Percentiles rank a stretch among this genome's conserved stretches.
phyloP scores from a whole-genome alignment of 2,113 vertebrate genomes.

The Clarias gariepinus region DNA sequence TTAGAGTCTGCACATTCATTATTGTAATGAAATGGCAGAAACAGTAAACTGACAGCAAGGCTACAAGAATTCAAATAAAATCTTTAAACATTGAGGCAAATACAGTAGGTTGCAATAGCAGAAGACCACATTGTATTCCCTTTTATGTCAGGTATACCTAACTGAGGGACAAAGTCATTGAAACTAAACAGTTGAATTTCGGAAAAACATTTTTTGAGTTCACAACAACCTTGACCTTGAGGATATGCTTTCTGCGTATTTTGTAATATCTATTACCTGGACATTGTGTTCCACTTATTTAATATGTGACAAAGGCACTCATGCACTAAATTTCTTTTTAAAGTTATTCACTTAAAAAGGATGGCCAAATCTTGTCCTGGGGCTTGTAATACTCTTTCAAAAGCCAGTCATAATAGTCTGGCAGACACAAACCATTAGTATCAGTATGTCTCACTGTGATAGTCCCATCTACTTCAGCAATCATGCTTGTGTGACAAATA shows the following conservation, averaged over 20 bases:
- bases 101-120: not conserved
- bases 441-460: not conserved
- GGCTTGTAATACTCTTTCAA: conserved; percentile 3
- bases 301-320: not conserved
- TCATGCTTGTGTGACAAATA: not conserved
- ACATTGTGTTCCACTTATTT: not conserved
- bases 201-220: not conserved
- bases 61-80: not conserved
- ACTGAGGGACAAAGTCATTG: too few relatives aligned
- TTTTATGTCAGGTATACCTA: not conserved
- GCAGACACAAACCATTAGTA: conserved; percentile 31
- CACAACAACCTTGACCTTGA: not conserved
- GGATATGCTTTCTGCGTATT: not conserved
- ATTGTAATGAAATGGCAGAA: too few relatives aligned
- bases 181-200: not conserved
- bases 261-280: not conserved
- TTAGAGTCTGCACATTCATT: not conserved
- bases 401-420: not conserved
- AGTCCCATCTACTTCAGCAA: not conserved
- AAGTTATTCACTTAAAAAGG: conserved; percentile 25
- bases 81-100: not conserved
- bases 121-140: not conserved
- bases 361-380: conserved; percentile 13
- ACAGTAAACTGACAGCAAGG: not conserved
- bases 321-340: not conserved